These are phyloP conservation scores for Gymnopithys bicolor DNA, from an alignment of 2,797 vertebrate species.

Conservation along the genomic window DNA sequence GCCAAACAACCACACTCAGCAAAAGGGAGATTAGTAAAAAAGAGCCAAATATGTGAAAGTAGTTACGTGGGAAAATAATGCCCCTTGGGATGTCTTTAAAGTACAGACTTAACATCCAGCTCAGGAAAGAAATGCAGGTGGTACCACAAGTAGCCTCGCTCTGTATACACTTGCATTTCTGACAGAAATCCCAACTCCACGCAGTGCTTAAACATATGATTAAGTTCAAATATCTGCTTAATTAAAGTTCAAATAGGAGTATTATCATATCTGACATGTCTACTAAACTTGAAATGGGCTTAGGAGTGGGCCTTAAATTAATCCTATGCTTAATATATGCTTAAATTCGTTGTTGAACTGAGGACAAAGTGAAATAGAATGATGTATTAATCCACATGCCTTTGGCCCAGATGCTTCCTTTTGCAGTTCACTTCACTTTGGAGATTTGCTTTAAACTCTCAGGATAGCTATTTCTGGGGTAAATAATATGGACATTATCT, in stretches of 20 bases:
- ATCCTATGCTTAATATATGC: neutral
- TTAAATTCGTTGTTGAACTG: neutral
- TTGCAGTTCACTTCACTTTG: neutral
- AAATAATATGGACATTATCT: neutral
- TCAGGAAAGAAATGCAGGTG: neutral
- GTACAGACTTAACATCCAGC: neutral
- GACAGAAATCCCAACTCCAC: neutral
- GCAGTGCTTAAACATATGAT: neutral
- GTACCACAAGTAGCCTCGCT: neutral
- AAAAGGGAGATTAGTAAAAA: neutral
- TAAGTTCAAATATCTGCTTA: conserved; percentile 34
- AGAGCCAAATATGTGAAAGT: neutral
- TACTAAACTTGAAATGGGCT: conserved; percentile 8
- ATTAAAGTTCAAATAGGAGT: conserved; percentile 22
- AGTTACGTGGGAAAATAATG: neutral
- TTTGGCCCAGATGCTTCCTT: neutral
- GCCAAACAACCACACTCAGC: accelerated
- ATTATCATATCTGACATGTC: conserved; percentile 2
- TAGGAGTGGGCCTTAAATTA: neutral
- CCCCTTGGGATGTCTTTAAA: neutral
- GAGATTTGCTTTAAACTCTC: conserved; percentile 10
- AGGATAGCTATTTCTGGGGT: neutral
- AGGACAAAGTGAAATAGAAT: neutral
- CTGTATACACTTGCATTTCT: neutral
- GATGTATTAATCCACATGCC: neutral